phyloP scores from a whole-genome alignment of 2,888 invertebrate genomes.

The Schrankia costaestrigalis region DNA sequence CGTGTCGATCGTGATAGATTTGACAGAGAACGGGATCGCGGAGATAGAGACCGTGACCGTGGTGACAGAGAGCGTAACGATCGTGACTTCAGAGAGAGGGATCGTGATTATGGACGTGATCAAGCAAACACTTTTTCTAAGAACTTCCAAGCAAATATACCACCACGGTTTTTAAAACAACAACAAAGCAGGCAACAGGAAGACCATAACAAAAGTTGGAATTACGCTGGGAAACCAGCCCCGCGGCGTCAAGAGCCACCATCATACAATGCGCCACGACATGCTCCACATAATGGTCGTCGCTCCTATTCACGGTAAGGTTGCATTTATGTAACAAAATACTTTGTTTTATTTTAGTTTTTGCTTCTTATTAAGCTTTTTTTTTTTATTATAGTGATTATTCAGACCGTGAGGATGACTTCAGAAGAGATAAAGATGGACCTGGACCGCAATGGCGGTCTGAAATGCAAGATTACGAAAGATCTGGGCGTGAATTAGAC shows the following conservation, averaged over 20 bases:
- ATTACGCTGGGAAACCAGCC: constrained; percentile 61
- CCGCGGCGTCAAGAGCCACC: constrained; percentile 65
- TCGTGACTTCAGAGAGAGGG: constrained; percentile 51
- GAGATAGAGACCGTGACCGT: constrained; percentile 47
- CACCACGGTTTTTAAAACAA: constrained; percentile 91
- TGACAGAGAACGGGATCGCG: constrained; percentile 44
- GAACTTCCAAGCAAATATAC: constrained; percentile 90
- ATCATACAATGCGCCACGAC: constrained; percentile 64
- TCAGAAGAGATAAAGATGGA: constrained; percentile 68
- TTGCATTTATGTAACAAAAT: neutral
- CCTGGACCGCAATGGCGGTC: constrained; percentile 72
- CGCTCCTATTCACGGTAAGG: constrained; percentile 70
- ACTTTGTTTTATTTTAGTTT: neutral
- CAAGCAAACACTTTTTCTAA: constrained; percentile 84
- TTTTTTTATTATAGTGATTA: constrained; percentile 51
- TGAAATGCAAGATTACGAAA: constrained; percentile 76
- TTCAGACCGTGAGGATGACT: constrained; percentile 73
- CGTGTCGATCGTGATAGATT: constrained; percentile 45
- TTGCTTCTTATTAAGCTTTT: neutral
- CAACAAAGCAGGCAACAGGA: constrained; percentile 81
- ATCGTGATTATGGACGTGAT: constrained; percentile 62
- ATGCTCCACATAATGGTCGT: constrained; percentile 64
- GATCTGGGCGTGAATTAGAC: constrained; percentile 65
- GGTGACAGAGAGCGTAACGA: constrained; percentile 38
- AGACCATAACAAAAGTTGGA: constrained; percentile 72